Evolutionary conservation across 2,888 invertebrate species (phyloP), one percentile per base, ranked within the genome.

Genomic region (Nasonia oneida): DNA sequence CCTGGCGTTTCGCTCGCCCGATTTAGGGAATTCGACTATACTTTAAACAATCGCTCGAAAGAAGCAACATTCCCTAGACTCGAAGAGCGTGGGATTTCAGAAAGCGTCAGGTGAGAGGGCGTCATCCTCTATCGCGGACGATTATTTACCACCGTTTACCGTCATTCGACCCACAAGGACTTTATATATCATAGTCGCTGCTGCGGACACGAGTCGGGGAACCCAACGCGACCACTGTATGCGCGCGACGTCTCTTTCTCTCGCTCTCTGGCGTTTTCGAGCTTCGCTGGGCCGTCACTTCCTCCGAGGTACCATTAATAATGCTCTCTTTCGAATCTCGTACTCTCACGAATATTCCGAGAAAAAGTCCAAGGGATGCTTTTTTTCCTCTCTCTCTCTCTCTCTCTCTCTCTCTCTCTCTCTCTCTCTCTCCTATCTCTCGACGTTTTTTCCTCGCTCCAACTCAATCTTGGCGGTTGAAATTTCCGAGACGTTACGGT

Each of bases 141-240:
- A 85, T 87, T 84, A 87, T 87, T 87, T 85, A 87, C 87, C 78
- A 64, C 84, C 82, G 86, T 84, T 85, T 85, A 83, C 87, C 85
- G 67, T 83, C 86, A 83, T 80, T 77, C 73, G 76, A 64, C 80
- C 80, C 71, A 80, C 83, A 61, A 81, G 81, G 77, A 80, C 85
- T 85, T 83, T 87, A 85, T 85, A 83, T 78, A 76, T 86, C 86
- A 86, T 86, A 79, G 83, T 71, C 76, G 33, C 67, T 47, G 47
- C 15, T 74, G 75, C 61, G 42, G 61, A 37, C 29, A 37, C 18
- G 57, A 76, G 81, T 42, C 37, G 57, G 64, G 53, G 61, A 83
- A 79, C 75, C 39, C 67, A 79, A 78, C 29, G 75, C 75, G 37
- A 75, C 77, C 47, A 42, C 12, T 42, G 12, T 42, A 42, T 42